Evolutionary conservation across 2,113 vertebrate species (phyloP).

Genomic region (Eonycteris spelaea): DNA sequence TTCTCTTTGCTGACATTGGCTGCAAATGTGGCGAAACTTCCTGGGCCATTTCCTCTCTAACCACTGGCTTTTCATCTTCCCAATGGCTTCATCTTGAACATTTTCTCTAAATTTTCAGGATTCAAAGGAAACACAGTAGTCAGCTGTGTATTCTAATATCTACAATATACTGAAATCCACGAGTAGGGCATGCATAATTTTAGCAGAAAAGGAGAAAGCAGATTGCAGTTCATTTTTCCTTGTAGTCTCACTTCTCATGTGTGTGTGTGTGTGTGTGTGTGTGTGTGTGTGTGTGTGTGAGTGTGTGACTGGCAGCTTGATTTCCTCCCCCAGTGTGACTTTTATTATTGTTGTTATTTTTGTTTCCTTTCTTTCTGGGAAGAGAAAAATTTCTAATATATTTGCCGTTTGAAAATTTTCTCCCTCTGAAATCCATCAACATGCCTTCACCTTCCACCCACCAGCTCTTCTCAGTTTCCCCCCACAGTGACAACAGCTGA

Average conservation of each 20-base stretch:
- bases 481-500: neutral
- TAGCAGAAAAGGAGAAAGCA: neutral
- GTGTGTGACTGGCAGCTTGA: neutral
- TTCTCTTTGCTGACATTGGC: neutral
- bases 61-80: neutral
- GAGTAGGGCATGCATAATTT: neutral
- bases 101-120: neutral
- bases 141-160: neutral
- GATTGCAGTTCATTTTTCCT: neutral
- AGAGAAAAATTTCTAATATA: neutral
- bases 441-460: neutral
- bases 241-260: neutral
- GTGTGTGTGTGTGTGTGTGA: neutral
- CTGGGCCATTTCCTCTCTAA: neutral
- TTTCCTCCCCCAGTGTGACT: neutral
- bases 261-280: neutral
- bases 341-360: conserved; percentile 16
- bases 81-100: neutral
- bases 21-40: neutral
- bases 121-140: neutral
- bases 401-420: conserved; percentile 1
- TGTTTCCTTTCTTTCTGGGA: conserved; percentile 15
- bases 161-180: neutral
- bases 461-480: neutral
- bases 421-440: neutral